phyloP scores from a whole-genome alignment of 2,113 vertebrate species.

The Megaptera novaeangliae region DNA sequence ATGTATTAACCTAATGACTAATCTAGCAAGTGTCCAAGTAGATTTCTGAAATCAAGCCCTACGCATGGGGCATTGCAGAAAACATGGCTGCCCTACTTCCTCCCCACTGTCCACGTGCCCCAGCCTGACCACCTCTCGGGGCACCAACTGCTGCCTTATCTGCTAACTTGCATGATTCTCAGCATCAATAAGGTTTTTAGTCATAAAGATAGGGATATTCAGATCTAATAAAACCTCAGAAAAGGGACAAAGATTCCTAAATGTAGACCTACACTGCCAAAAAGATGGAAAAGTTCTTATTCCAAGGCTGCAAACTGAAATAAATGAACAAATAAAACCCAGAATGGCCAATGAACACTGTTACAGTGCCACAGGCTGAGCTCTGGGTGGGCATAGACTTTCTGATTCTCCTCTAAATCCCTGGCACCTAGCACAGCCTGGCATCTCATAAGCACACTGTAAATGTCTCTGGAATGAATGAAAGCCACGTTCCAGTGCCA shows the following conservation, averaged over 20 bases:
- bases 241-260: neutral
- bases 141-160: neutral
- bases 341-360: neutral
- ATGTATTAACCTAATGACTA: neutral
- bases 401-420: neutral
- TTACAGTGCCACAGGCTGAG: neutral
- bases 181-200: neutral
- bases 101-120: rapidly evolving
- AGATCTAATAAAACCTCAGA: neutral
- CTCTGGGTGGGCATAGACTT: neutral
- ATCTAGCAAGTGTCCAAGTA: neutral
- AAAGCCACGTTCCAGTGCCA: neutral
- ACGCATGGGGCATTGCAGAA: neutral
- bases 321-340: neutral
- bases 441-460: neutral
- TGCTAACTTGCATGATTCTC: neutral
- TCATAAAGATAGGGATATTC: neutral
- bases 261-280: neutral
- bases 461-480: constrained; percentile 45
- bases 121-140: neutral
- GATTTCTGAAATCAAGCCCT: neutral
- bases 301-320: neutral
- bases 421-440: neutral
- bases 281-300: neutral
- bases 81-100: neutral